These are phyloP conservation scores for Paralichthys olivaceus DNA, from an alignment of 2,113 vertebrate genomes.

Conservation along the genomic window DNA sequence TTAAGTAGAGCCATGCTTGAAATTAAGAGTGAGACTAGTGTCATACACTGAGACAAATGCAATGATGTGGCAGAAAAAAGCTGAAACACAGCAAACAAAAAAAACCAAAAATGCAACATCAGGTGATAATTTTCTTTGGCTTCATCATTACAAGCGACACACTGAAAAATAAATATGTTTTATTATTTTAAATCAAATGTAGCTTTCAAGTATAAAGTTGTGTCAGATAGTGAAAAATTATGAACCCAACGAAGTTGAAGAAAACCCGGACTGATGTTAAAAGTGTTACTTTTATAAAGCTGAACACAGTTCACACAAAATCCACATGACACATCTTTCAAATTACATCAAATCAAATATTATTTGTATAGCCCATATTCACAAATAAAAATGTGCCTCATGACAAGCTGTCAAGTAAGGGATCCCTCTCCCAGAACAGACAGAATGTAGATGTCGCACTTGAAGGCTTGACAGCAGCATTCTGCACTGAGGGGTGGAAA, in stretches of 20 bases:
- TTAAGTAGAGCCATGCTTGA: slow-evolving; percentile 49
- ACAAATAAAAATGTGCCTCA: too few relatives aligned
- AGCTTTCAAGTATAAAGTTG: not conserved
- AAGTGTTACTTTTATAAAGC: not conserved
- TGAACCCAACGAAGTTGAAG: not conserved
- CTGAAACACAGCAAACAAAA: too few relatives aligned
- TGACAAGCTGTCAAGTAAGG: too few relatives aligned
- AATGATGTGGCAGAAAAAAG: not conserved
- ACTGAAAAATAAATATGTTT: too few relatives aligned
- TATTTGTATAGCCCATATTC: too few relatives aligned
- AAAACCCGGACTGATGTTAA: not conserved
- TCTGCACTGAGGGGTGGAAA: too few relatives aligned
- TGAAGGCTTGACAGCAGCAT: too few relatives aligned
- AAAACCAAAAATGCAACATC: too few relatives aligned
- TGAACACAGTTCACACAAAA: not conserved
- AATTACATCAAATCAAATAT: too few relatives aligned
- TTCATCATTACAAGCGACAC: too few relatives aligned
- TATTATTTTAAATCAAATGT: too few relatives aligned
- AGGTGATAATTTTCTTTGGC: too few relatives aligned
- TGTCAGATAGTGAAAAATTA: not conserved
- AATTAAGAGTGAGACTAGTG: slow-evolving; percentile 41
- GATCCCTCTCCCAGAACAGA: not conserved
- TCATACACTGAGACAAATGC: not conserved
- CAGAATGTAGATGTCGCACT: not conserved
- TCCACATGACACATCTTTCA: not conserved